These are phyloP conservation scores for Drosophila differens DNA, from an alignment of 2,888 invertebrate genomes.

Conservation along the genomic window DNA sequence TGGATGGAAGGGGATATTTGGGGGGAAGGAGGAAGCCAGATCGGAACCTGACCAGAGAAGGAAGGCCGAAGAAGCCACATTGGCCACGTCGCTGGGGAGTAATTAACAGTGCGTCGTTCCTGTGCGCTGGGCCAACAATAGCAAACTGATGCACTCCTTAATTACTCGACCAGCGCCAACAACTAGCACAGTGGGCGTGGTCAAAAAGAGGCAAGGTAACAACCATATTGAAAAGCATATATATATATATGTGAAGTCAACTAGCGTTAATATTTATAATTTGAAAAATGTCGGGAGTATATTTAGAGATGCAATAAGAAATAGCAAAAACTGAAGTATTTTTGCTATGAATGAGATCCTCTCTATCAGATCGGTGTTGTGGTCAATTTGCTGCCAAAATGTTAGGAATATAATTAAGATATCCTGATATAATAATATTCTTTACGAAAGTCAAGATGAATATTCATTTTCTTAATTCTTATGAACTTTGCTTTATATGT, in stretches of 20 bases:
- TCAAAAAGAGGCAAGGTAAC: slow-evolving; percentile 4
- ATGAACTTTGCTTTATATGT: neutral
- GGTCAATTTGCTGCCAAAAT: neutral
- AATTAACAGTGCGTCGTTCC: slow-evolving; percentile 76
- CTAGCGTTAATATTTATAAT: neutral
- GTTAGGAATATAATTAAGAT: neutral
- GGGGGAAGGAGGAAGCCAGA: neutral
- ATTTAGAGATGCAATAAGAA: neutral
- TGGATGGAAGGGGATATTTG: neutral
- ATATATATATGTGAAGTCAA: neutral
- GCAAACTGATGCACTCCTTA: slow-evolving; percentile 67
- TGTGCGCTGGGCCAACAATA: slow-evolving; percentile 66
- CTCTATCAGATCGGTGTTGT: neutral
- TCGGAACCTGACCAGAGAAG: slow-evolving; percentile 8
- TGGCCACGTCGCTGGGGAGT: slow-evolving; percentile 59
- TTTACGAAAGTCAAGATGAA: neutral
- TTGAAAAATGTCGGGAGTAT: neutral
- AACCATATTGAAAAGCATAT: neutral
- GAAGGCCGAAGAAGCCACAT: slow-evolving; percentile 4
- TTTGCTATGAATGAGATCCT: neutral
- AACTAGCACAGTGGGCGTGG: slow-evolving; percentile 48
- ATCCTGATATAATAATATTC: neutral
- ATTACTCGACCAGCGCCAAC: slow-evolving; percentile 55
- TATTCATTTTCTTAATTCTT: neutral
- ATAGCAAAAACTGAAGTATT: neutral